phyloP scores from a whole-genome alignment of 2,113 vertebrate genomes.

The Perccottus glenii region DNA sequence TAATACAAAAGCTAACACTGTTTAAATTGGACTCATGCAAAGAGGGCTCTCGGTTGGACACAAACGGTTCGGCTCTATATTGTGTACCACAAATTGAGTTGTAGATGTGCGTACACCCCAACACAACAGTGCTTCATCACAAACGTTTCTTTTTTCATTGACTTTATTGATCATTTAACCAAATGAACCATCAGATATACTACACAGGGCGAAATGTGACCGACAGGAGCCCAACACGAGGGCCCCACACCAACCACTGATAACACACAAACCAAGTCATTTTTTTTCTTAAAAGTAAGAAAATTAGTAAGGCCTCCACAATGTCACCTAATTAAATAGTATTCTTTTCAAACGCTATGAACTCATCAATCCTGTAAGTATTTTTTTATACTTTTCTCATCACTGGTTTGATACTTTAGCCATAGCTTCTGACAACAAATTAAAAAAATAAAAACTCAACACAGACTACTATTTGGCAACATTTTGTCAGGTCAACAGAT shows the following conservation, averaged over 20 bases:
- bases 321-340: conserved; percentile 74
- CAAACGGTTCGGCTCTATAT: neutral
- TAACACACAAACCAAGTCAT: conserved; percentile 66
- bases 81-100: neutral
- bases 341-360: conserved; percentile 70
- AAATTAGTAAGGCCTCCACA: conserved; percentile 83
- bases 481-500: conserved; percentile 64
- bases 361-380: conserved; percentile 67
- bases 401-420: conserved; percentile 68
- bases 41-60: no score
- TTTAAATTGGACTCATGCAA: no score
- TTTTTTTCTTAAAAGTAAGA: conserved; percentile 78
- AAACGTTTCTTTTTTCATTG: conserved; percentile 65
- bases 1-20: no score
- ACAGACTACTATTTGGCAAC: conserved; percentile 79
- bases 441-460: conserved; percentile 67
- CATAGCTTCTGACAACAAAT: conserved; percentile 70
- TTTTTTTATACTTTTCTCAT: conserved; percentile 50
- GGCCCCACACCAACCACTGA: conserved; percentile 59
- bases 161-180: conserved; percentile 84
- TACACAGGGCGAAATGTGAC: conserved; percentile 78
- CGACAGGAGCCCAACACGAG: conserved; percentile 61
- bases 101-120: conserved; percentile 6
- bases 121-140: conserved; percentile 3
- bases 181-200: conserved; percentile 80